Evolutionary conservation across 2,888 invertebrate species (phyloP).

Genomic region (Pachymerium ferrugineum): DNA sequence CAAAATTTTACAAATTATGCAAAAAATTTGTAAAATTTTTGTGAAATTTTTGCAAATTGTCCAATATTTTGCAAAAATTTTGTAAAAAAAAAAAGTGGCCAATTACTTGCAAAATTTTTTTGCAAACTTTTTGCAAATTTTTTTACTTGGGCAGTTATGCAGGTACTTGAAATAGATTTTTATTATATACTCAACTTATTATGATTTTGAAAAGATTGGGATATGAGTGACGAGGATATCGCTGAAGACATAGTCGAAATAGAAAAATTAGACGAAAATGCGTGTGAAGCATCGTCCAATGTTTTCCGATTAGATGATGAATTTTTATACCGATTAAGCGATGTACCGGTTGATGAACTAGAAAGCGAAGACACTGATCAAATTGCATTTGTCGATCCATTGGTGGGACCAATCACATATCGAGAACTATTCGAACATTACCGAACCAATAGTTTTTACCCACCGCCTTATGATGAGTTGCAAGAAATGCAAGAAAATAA

Average conservation of each 20-base stretch:
- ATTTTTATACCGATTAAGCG: background rate
- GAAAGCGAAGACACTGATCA: slow-evolving; percentile 14
- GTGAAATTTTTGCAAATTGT: no score
- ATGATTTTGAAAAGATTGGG: slow-evolving; percentile 47
- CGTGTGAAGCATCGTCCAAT: slow-evolving; percentile 46
- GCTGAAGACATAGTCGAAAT: slow-evolving; percentile 40
- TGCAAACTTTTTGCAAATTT: no score
- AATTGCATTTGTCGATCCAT: background rate
- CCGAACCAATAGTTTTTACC: background rate
- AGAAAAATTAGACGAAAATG: slow-evolving; percentile 50
- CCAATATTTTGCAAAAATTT: no score
- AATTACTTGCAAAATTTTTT: no score
- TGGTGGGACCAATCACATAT: background rate
- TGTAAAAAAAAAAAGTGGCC: no score
- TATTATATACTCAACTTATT: background rate
- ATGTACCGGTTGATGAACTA: background rate
- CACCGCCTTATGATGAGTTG: background rate
- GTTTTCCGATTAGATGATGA: background rate
- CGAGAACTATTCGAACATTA: slow-evolving; percentile 2
- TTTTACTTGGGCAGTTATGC: no score
- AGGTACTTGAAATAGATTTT: background rate
- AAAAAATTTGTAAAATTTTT: no score
- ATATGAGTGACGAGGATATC: slow-evolving; percentile 46
- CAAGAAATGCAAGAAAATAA: background rate
- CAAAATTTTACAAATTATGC: no score